phyloP scores from a whole-genome alignment of 2,797 vertebrate genomes.

The Arrhamphus sclerolepis region DNA sequence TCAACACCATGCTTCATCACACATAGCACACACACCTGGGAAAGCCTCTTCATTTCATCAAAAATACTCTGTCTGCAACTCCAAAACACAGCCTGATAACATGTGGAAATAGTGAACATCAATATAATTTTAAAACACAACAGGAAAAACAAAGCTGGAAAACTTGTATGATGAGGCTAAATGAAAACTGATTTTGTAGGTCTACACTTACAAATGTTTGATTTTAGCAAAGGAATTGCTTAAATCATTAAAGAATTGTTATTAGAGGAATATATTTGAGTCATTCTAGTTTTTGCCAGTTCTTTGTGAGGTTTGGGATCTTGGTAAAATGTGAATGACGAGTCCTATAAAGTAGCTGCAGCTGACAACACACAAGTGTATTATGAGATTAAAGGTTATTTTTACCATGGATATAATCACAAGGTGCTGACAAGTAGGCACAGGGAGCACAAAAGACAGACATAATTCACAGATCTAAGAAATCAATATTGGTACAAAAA shows the following conservation, averaged over 20 bases:
- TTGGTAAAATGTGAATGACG: constrained; percentile 56
- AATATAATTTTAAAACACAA: constrained; percentile 37
- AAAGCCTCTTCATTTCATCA: constrained; percentile 97
- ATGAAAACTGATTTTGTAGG: neutral
- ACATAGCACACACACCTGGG: constrained; percentile 82
- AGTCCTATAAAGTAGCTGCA: constrained; percentile 55
- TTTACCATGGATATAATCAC: constrained; percentile 79
- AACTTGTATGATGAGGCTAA: neutral
- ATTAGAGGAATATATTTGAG: constrained; percentile 22
- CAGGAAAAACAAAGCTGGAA: neutral
- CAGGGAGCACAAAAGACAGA: constrained; percentile 30
- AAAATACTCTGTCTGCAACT: constrained; percentile 98
- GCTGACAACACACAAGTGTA: constrained; percentile 70
- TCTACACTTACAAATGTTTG: neutral
- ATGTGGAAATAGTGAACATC: constrained; percentile 67
- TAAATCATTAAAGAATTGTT: neutral
- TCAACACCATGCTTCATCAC: constrained; percentile 46
- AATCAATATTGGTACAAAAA: constrained; percentile 9
- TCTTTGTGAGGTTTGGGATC: constrained; percentile 43
- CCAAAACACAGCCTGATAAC: constrained; percentile 92
- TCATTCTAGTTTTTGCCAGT: constrained; percentile 22
- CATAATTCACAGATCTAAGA: constrained; percentile 14
- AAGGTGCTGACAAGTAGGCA: constrained; percentile 64
- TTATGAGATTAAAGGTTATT: constrained; percentile 84
- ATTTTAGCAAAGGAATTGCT: constrained; percentile 6